These are phyloP conservation scores for Trichonephila inaurata DNA, from an alignment of 1,140 invertebrate species.

Conservation along the genomic window DNA sequence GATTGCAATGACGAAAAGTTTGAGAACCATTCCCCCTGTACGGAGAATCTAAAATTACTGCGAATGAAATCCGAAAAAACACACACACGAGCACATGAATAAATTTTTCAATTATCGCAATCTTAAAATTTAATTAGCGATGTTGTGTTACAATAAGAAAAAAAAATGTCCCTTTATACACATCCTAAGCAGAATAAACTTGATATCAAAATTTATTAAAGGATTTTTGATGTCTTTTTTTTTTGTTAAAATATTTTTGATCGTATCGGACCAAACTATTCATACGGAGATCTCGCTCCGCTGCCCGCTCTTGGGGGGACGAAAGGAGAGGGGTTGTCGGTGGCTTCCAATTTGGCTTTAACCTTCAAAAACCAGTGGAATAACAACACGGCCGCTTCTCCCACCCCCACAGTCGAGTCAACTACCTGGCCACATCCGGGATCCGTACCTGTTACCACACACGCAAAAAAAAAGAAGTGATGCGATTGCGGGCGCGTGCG, in stretches of 20 bases:
- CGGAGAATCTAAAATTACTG: too few species aligned
- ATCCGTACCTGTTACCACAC: slow-evolving; percentile 30
- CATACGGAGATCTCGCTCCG: neutral
- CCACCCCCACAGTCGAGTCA: slow-evolving; percentile 27
- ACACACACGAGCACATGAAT: too few species aligned
- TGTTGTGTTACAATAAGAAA: too few species aligned
- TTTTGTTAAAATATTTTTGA: neutral
- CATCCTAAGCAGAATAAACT: too few species aligned
- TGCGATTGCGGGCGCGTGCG: slow-evolving; percentile 39
- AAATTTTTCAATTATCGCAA: too few species aligned
- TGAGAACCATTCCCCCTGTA: too few species aligned
- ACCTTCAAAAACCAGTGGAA: slow-evolving; percentile 49
- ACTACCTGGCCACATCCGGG: slow-evolving; percentile 56
- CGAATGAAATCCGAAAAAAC: too few species aligned
- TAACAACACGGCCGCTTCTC: neutral
- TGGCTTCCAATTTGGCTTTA: slow-evolving; percentile 22
- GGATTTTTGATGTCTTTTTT: too few species aligned
- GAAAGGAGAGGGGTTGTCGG: neutral
- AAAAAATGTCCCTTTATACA: too few species aligned
- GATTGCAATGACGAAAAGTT: too few species aligned
- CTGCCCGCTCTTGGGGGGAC: neutral
- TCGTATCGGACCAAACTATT: neutral
- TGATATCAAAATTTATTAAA: too few species aligned
- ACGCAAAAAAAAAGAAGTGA: slow-evolving; percentile 14
- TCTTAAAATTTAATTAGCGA: too few species aligned